phyloP scores from a whole-genome alignment of 2,888 invertebrate genomes.

The Eupithecia abbreviata region DNA sequence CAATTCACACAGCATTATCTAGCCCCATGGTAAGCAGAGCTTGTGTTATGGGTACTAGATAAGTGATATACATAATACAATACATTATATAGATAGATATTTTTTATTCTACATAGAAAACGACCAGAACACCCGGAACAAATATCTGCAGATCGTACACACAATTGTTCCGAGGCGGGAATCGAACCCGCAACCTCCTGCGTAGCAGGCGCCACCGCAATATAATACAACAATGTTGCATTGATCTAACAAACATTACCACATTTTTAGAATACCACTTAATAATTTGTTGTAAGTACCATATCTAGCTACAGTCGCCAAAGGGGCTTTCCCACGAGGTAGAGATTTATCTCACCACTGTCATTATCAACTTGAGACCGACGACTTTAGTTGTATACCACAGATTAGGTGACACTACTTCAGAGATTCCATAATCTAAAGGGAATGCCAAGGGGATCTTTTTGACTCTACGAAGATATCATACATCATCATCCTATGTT shows the following conservation, averaged over 20 bases:
- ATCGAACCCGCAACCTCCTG: too few species aligned
- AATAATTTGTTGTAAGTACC: background rate
- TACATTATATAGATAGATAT: too few species aligned
- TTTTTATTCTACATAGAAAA: too few species aligned
- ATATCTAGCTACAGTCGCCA: background rate
- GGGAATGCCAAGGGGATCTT: background rate
- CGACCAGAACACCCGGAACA: too few species aligned
- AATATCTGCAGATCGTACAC: too few species aligned
- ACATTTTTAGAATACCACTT: background rate
- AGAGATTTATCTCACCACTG: background rate
- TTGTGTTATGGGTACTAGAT: too few species aligned
- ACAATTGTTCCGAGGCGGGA: too few species aligned
- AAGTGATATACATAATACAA: too few species aligned
- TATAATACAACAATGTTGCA: background rate
- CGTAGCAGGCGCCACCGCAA: too few species aligned
- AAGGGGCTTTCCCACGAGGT: background rate
- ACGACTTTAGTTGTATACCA: background rate
- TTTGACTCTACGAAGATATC: background rate
- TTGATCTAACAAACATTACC: background rate
- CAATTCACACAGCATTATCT: too few species aligned
- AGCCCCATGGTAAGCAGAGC: too few species aligned
- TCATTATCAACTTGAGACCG: background rate
- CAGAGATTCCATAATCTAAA: background rate
- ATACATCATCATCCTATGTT: too few species aligned
- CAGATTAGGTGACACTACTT: background rate